Evolutionary conservation across 1,140 invertebrate species (phyloP), one percentile per base, ranked within the genome.

Genomic region (Gryllus bimaculatus): DNA sequence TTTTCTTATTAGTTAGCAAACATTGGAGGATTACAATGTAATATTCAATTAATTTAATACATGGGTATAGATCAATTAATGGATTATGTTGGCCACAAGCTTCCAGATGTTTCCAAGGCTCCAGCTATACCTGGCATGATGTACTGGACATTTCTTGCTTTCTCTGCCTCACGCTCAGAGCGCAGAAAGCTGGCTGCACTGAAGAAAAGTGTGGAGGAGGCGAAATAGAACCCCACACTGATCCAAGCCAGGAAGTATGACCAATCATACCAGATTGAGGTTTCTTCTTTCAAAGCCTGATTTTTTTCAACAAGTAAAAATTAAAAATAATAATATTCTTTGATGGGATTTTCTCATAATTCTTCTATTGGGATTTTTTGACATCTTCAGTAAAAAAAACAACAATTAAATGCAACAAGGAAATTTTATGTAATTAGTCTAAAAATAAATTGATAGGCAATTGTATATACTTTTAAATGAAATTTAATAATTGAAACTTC

Each of bases 181-280:
- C 90, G 89, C 77, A 95, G 88, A 85, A 93, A 95, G 84, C 91
- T 91, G 79, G 93, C 92, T 21, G 93, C 92, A 82, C 91, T 91
- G 86, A 94, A 90, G 88, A 95, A 94, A 81, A 95, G 85, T 80
- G 93, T 89, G 81, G 93, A 92, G 74, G 93, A 91, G 76, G 90
- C 89, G 82, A 95, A 89, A 83, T 90, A 91, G 80, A 92, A 91
- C 66, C 90, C 92, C 74, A 95, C 92, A 78, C 93, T 91, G 82
- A 94, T 86, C 94, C 94, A 95, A 80, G 92, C 92, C 78, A 95
- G 87, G 82, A 94, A 91, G 88, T 94, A 95, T 80, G 93, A 95
- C 93, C 93, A 95, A 82, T 94, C 93, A 87, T 93, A 92, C 87
- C 88, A 89, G 79, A 91, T 89, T 79, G 88, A 88, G 49, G 91